A percentile compares a stretch with the other conserved stretches of the same genome.
phyloP scores from a whole-genome alignment of 2,888 invertebrate genomes.

The Eurytoma adleriae region DNA sequence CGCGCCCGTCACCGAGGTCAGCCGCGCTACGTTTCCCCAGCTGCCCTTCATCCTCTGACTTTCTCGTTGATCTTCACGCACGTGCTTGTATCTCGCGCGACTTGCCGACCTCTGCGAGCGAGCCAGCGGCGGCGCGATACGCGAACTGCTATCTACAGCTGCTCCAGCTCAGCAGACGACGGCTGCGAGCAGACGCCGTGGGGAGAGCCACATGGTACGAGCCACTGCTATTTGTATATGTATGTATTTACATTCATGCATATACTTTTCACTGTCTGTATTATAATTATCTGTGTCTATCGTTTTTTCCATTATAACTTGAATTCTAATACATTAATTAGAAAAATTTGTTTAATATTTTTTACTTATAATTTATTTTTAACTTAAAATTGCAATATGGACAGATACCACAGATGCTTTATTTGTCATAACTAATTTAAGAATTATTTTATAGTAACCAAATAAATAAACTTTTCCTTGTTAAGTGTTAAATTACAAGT shows the following conservation, averaged over 20 bases:
- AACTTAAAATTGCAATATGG: too few relatives aligned
- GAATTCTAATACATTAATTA: too few relatives aligned
- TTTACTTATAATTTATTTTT: too few relatives aligned
- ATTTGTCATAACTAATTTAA: too few relatives aligned
- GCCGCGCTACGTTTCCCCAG: conserved; percentile 30
- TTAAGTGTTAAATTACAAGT: too few relatives aligned
- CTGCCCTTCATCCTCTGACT: conserved; percentile 28
- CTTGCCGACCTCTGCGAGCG: background rate
- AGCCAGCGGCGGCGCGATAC: background rate
- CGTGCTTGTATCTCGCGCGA: background rate
- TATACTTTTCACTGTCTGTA: background rate
- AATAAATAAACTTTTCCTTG: too few relatives aligned
- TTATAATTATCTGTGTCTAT: conserved; percentile 8
- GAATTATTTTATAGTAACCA: too few relatives aligned
- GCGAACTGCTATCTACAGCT: background rate
- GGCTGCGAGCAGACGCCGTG: background rate
- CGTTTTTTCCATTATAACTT: conserved; percentile 35
- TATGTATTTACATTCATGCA: too few relatives aligned
- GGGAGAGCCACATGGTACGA: too few relatives aligned
- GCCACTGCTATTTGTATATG: too few relatives aligned
- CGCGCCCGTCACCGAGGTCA: conserved; percentile 40
- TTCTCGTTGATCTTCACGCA: background rate
- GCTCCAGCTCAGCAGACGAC: conserved; percentile 21
- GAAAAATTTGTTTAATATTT: too few relatives aligned
- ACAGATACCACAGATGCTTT: too few relatives aligned